phyloP scores from a whole-genome alignment of 2,113 vertebrate genomes.

The Rhineura floridana region DNA sequence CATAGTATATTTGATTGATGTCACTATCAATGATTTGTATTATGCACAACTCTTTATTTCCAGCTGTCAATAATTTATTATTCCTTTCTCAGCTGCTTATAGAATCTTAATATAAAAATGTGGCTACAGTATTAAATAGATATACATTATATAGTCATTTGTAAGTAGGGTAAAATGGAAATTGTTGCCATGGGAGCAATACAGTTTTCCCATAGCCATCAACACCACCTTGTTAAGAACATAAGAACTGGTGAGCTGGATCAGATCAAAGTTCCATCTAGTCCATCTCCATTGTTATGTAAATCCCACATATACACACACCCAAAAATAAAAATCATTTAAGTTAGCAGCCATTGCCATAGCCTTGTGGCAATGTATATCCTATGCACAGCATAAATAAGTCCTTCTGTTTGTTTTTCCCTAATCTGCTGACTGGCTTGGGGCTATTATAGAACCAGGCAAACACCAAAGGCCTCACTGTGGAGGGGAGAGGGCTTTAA shows the following conservation, averaged over 20 bases:
- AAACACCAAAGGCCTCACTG: neutral
- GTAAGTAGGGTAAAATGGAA: neutral
- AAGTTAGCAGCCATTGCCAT: neutral
- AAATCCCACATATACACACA: too few species aligned
- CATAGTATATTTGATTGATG: constrained; percentile 4
- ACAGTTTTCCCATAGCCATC: neutral
- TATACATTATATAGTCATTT: neutral
- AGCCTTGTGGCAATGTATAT: neutral
- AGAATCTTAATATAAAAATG: neutral
- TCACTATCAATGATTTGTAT: constrained; percentile 16
- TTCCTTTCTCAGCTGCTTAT: neutral
- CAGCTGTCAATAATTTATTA: constrained; percentile 10
- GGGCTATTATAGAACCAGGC: neutral
- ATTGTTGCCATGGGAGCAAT: neutral
- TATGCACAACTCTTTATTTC: neutral
- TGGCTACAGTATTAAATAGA: neutral
- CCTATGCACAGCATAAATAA: neutral
- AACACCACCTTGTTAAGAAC: neutral
- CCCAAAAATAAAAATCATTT: neutral
- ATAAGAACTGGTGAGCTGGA: neutral
- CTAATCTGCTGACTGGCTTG: neutral
- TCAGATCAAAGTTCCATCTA: neutral
- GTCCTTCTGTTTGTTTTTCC: neutral
- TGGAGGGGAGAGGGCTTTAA: neutral
- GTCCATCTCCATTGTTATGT: neutral